Evolutionary conservation across 2,888 invertebrate genomes (phyloP).

Genomic region (Dione vanillae): DNA sequence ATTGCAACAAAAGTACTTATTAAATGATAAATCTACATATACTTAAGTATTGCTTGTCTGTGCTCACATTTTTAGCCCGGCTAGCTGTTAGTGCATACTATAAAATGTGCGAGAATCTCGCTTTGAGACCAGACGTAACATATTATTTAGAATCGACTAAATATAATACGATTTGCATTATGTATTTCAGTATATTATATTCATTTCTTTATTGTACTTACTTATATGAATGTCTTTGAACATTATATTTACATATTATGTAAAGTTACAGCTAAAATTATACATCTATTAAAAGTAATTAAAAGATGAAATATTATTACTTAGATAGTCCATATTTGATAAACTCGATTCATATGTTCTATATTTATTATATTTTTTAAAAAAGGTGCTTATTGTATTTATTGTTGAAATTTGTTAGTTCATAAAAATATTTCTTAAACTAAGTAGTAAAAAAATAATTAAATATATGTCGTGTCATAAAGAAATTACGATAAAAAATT

Average conservation of each 20-base stretch:
- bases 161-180: slow-evolving; percentile 1
- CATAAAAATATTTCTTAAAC: neutral
- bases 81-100: neutral
- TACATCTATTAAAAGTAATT: no score
- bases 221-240: neutral
- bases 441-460: neutral
- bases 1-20: slow-evolving; percentile 21
- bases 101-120: neutral
- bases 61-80: slow-evolving; percentile 4
- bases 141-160: neutral
- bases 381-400: slow-evolving; percentile 7
- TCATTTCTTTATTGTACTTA: no score
- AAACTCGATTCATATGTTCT: neutral
- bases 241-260: neutral
- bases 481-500: no score
- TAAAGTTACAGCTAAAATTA: neutral
- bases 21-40: slow-evolving; percentile 4
- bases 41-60: slow-evolving; percentile 13
- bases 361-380: neutral
- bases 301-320: neutral
- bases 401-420: neutral
- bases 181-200: neutral
- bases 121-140: neutral
- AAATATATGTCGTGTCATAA: neutral
- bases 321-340: neutral